Conservation (phyloP, 2,797 vertebrate species). For the Nannoperca australis region DNA sequence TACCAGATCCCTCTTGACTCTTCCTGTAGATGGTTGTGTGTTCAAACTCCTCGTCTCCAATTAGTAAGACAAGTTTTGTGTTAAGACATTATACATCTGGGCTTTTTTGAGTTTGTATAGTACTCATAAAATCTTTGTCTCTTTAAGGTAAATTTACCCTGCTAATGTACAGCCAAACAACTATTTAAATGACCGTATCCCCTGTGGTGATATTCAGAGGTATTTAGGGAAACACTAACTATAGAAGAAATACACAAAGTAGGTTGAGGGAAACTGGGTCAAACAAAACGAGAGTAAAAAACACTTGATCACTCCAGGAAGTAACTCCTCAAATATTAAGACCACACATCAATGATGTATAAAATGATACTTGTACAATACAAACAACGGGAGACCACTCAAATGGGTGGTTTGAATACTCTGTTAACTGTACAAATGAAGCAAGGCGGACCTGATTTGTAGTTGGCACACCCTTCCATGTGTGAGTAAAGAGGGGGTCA, state of each 20-base stretch:
- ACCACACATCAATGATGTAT: neutral
- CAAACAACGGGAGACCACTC: neutral
- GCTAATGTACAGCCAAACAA: slow-evolving; percentile 11
- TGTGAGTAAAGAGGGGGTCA: slow-evolving; percentile 36
- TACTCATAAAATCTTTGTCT: slow-evolving; percentile 10
- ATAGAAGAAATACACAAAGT: slow-evolving; percentile 33
- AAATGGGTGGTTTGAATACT: neutral
- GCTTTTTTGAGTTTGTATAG: neutral
- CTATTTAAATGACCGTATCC: slow-evolving; percentile 40
- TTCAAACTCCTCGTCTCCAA: neutral
- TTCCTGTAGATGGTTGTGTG: neutral
- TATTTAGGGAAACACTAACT: slow-evolving; percentile 41
- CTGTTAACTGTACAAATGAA: slow-evolving; percentile 17
- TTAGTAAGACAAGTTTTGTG: neutral
- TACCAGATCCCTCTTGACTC: neutral
- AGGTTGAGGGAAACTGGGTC: slow-evolving; percentile 46
- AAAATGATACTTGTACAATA: neutral
- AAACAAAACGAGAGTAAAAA: slow-evolving; percentile 33
- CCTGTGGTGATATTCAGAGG: slow-evolving; percentile 17
- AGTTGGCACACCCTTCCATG: slow-evolving; percentile 18
- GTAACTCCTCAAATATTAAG: neutral
- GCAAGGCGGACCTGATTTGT: slow-evolving; percentile 8
- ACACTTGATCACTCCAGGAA: slow-evolving; percentile 10
- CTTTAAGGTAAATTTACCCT: slow-evolving; percentile 26
- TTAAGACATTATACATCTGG: slow-evolving; percentile 4